Percentiles rank a stretch among this genome's conserved stretches.
Evolutionary conservation across 2,113 vertebrate genomes (phyloP).

Genomic region (Chionomys nivalis): DNA sequence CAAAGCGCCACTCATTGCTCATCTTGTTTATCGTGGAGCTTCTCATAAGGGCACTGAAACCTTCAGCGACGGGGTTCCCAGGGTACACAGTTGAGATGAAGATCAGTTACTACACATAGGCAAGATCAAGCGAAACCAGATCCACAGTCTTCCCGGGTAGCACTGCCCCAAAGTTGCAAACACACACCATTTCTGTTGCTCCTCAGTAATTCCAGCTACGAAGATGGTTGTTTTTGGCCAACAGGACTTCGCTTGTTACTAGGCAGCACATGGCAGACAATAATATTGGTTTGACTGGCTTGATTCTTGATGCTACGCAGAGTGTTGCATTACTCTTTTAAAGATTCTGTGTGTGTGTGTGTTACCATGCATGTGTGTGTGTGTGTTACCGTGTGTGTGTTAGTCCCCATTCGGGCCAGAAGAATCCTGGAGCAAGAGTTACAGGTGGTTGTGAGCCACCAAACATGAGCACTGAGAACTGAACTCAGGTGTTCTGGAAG

Average conservation of each 20-base stretch:
- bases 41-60: neutral
- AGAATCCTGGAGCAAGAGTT: neutral
- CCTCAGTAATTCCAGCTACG: neutral
- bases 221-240: neutral
- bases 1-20: neutral
- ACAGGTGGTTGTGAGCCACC: neutral
- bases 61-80: neutral
- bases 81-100: neutral
- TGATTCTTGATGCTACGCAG: neutral
- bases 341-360: neutral
- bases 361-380: neutral
- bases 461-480: neutral
- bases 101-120: neutral
- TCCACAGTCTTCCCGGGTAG: neutral
- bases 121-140: neutral
- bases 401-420: neutral
- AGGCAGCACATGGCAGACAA: neutral
- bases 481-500: neutral
- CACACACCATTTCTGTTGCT: neutral
- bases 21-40: neutral
- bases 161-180: slow-evolving; percentile 13
- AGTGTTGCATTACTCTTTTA: neutral
- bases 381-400: neutral
- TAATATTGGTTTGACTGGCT: neutral
- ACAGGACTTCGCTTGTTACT: neutral